phyloP scores from a whole-genome alignment of 2,888 invertebrate species.

The Ophion ventricosus region DNA sequence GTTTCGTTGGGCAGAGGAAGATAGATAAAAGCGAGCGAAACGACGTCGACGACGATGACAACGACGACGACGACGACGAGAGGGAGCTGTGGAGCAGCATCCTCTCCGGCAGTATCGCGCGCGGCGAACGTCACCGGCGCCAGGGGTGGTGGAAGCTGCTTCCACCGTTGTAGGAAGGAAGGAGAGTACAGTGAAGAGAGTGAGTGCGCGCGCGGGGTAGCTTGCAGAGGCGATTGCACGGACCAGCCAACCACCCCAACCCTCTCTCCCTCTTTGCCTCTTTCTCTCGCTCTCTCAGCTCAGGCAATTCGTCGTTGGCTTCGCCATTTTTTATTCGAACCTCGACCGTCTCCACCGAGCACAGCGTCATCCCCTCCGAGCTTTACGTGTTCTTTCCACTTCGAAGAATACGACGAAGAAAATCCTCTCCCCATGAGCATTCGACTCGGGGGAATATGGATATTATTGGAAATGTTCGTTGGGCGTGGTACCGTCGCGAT shows the following conservation, averaged over 20 bases:
- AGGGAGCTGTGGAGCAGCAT: slow-evolving; percentile 67
- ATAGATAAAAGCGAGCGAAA: slow-evolving; percentile 51
- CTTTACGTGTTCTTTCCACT: slow-evolving; percentile 56
- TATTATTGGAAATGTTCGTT: slow-evolving; percentile 59
- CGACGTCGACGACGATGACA: slow-evolving; percentile 53
- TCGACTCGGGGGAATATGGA: slow-evolving; percentile 46
- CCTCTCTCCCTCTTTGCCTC: slow-evolving; percentile 56
- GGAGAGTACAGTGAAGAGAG: slow-evolving; percentile 61
- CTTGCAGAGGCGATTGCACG: slow-evolving; percentile 67
- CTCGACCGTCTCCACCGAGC: slow-evolving; percentile 48
- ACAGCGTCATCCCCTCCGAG: slow-evolving; percentile 43
- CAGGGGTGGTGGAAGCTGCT: slow-evolving; percentile 63
- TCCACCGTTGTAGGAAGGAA: slow-evolving; percentile 55
- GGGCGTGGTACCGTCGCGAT: slow-evolving; percentile 58
- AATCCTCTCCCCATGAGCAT: slow-evolving; percentile 44
- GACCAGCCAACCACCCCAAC: slow-evolving; percentile 58
- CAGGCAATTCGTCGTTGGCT: slow-evolving; percentile 74
- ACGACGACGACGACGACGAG: slow-evolving; percentile 59
- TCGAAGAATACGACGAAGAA: slow-evolving; percentile 55
- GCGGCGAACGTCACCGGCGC: slow-evolving; percentile 66
- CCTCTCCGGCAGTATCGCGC: slow-evolving; percentile 64
- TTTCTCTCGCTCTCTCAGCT: slow-evolving; percentile 50
- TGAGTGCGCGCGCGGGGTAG: slow-evolving; percentile 68
- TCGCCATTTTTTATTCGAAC: slow-evolving; percentile 74
- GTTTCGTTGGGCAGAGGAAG: slow-evolving; percentile 44